These are phyloP conservation scores for Charadrius vociferus DNA, from an alignment of 2,113 vertebrate species.

Conservation along the genomic window DNA sequence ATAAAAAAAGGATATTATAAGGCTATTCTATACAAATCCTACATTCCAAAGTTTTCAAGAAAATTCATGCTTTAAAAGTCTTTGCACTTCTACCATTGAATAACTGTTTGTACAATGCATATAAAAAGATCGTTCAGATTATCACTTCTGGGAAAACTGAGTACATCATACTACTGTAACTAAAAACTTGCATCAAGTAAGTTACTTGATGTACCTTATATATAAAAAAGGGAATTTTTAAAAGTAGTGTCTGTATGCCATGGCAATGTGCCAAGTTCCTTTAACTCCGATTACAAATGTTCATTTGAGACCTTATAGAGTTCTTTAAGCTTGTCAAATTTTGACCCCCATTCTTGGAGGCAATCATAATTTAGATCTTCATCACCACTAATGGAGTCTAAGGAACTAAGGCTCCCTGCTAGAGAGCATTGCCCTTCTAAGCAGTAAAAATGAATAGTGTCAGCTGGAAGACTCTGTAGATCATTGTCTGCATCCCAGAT, in stretches of 20 bases:
- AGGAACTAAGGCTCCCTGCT: slow-evolving; percentile 84
- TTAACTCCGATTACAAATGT: background rate
- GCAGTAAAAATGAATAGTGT: slow-evolving; percentile 81
- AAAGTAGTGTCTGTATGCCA: background rate
- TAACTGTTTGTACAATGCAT: background rate
- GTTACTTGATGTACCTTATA: background rate
- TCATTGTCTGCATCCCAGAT: slow-evolving; percentile 84
- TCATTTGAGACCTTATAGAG: slow-evolving; percentile 72
- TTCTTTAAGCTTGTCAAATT: slow-evolving; percentile 81
- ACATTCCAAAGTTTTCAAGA: background rate
- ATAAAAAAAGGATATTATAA: background rate
- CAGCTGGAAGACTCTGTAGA: slow-evolving; percentile 72
- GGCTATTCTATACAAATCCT: background rate
- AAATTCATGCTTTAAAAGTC: background rate
- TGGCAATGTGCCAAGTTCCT: background rate
- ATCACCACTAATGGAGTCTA: slow-evolving; percentile 71
- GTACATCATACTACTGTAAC: background rate
- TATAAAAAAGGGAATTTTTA: slow-evolving; percentile 4
- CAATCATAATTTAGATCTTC: slow-evolving; percentile 73
- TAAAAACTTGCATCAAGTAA: background rate
- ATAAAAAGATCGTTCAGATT: slow-evolving; percentile 1
- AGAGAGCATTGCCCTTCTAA: slow-evolving; percentile 79
- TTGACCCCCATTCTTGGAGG: slow-evolving; percentile 79
- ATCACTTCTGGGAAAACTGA: background rate
- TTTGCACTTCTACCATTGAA: background rate